Conservation (phyloP, 1,140 invertebrate species). For the Elymnias hypermnestra region DNA sequence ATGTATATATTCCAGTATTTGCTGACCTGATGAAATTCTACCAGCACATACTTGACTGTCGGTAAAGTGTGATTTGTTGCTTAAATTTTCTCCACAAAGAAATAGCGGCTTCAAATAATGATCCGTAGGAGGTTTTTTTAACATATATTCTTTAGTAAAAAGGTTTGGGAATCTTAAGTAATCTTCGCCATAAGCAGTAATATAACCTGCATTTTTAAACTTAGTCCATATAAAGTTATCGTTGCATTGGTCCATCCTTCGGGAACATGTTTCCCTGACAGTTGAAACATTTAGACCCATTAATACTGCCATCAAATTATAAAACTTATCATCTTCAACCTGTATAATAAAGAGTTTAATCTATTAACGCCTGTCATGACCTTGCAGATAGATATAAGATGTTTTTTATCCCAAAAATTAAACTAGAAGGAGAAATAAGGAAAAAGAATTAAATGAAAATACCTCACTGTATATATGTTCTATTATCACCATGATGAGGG, state of each 20-base stretch:
- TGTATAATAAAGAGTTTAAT: too few relatives aligned
- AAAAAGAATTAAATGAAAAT: too few relatives aligned
- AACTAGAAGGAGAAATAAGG: too few relatives aligned
- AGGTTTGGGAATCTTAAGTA: conserved; percentile 52
- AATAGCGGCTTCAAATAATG: conserved; percentile 85
- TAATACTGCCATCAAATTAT: conserved; percentile 87
- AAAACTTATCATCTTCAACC: conserved; percentile 87
- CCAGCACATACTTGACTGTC: conserved; percentile 77
- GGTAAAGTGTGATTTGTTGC: conserved; percentile 43
- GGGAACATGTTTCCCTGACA: conserved; percentile 72
- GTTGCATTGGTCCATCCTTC: conserved; percentile 72
- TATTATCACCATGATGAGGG: too few relatives aligned
- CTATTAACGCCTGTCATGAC: too few relatives aligned
- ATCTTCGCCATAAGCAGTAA: conserved; percentile 69
- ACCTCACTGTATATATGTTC: too few relatives aligned
- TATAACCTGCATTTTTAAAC: conserved; percentile 58
- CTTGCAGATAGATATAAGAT: too few relatives aligned
- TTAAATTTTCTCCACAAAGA: conserved; percentile 72
- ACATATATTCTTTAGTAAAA: conserved; percentile 51
- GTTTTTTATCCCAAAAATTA: too few relatives aligned
- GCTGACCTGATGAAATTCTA: conserved; percentile 77
- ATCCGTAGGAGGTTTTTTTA: conserved; percentile 78
- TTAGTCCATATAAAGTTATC: conserved; percentile 52
- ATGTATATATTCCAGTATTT: conserved; percentile 78
- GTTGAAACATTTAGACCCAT: conserved; percentile 78